Conservation (phyloP, 1,140 invertebrate genomes). For the Gyrodactylus bullatarudis region DNA sequence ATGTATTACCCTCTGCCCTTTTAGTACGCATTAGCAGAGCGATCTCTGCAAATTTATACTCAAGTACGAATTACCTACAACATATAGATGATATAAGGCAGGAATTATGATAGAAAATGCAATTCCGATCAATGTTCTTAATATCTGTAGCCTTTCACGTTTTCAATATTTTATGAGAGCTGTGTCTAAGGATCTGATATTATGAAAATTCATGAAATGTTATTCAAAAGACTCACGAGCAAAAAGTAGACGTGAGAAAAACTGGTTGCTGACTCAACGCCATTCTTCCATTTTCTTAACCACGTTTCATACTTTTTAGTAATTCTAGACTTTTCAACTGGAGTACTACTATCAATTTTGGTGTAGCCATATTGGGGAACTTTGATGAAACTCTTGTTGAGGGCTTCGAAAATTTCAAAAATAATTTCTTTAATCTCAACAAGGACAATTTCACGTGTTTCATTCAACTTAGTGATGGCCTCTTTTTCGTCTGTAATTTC, state of each 20-base stretch:
- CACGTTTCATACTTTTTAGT: background rate
- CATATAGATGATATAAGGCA: too few relatives aligned
- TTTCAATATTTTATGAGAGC: too few relatives aligned
- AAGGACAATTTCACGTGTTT: background rate
- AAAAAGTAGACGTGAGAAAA: background rate
- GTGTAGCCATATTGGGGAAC: background rate
- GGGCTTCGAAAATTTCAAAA: background rate
- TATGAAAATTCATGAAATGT: too few relatives aligned
- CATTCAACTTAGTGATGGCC: background rate
- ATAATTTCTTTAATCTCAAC: background rate
- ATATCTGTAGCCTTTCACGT: too few relatives aligned
- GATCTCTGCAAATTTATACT: too few relatives aligned
- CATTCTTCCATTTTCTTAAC: background rate
- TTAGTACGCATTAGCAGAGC: too few relatives aligned
- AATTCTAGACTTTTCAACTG: background rate
- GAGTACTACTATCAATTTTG: background rate
- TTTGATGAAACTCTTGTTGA: background rate
- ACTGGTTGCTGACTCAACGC: background rate
- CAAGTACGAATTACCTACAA: too few relatives aligned
- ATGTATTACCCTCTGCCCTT: too few relatives aligned
- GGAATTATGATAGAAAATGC: too few relatives aligned
- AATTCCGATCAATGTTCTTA: too few relatives aligned
- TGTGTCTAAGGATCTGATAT: too few relatives aligned
- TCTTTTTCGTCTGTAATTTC: background rate
- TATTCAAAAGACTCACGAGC: background rate